Conservation (phyloP, 2,888 invertebrate species). For the Tetrapedia diversipes region DNA sequence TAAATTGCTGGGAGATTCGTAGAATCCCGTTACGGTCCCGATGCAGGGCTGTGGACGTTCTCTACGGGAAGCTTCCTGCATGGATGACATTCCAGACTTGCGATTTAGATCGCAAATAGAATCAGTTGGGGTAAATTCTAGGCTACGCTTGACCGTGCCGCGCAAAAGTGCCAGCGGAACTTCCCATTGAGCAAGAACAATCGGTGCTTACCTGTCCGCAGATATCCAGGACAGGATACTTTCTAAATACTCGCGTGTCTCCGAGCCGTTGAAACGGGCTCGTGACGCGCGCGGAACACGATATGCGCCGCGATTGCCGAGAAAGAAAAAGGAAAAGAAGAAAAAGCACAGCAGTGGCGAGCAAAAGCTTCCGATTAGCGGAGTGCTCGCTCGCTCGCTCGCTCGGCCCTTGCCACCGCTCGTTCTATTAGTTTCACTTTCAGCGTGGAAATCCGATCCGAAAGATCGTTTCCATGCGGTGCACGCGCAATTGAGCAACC, state of each 20-base stretch:
- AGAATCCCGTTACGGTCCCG: no score
- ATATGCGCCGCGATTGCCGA: slow-evolving; percentile 1
- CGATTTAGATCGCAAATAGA: background rate
- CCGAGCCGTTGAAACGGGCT: background rate
- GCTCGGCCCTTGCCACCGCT: background rate
- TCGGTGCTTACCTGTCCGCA: background rate
- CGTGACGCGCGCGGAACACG: slow-evolving; percentile 17
- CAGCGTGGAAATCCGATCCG: slow-evolving; percentile 44
- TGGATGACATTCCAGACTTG: background rate
- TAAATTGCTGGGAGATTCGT: no score
- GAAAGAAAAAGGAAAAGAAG: no score
- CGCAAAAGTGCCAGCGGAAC: background rate
- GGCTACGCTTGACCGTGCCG: background rate
- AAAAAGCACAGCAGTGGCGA: background rate
- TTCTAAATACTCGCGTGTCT: slow-evolving; percentile 41
- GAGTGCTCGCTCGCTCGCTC: background rate
- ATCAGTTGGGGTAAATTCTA: background rate
- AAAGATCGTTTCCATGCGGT: slow-evolving; percentile 23
- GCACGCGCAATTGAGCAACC: slow-evolving; percentile 34
- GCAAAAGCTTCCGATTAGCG: slow-evolving; percentile 35
- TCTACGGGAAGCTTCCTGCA: no score
- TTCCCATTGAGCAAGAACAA: slow-evolving; percentile 17
- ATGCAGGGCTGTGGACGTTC: no score
- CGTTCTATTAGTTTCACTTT: slow-evolving; percentile 42
- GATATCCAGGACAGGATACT: slow-evolving; percentile 22